Evolutionary conservation across 2,113 vertebrate genomes (phyloP).

Genomic region (Artemisiospiza belli): DNA sequence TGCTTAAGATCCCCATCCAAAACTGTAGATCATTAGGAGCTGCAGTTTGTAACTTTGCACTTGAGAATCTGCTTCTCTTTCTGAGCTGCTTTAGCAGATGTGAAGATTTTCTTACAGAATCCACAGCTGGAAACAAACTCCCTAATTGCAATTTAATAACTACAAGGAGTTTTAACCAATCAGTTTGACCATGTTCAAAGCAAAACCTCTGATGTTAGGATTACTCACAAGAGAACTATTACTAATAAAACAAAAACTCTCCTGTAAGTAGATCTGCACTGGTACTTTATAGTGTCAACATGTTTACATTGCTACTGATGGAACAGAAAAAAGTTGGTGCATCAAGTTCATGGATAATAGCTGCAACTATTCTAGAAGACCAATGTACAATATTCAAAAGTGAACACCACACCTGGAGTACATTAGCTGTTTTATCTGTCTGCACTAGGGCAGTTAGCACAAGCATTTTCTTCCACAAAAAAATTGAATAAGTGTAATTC

Average conservation of each 20-base stretch:
- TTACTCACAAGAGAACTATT: not conserved
- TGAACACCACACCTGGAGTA: not conserved
- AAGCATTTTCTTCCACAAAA: not conserved
- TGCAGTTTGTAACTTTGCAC: not conserved
- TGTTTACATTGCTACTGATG: not conserved
- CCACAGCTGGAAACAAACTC: not conserved
- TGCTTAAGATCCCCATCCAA: not conserved
- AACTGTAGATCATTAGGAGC: not conserved
- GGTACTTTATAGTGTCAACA: not conserved
- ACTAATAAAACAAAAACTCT: not conserved
- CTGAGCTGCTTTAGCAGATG: not conserved
- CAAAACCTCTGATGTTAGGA: not conserved
- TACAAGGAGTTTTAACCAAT: not conserved
- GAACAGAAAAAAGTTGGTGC: not conserved
- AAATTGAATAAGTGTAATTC: not conserved
- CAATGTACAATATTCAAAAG: not conserved
- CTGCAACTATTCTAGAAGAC: not conserved
- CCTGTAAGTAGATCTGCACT: not conserved
- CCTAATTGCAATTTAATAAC: not conserved
- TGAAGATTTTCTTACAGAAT: not conserved
- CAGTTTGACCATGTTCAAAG: not conserved
- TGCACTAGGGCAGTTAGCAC: not conserved
- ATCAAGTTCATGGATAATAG: not conserved
- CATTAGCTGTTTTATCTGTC: not conserved
- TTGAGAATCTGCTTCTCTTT: not conserved